Evolutionary conservation across 2,113 vertebrate species (phyloP), one percentile per base, ranked within the genome.

Genomic region (Circaetus gallicus): DNA sequence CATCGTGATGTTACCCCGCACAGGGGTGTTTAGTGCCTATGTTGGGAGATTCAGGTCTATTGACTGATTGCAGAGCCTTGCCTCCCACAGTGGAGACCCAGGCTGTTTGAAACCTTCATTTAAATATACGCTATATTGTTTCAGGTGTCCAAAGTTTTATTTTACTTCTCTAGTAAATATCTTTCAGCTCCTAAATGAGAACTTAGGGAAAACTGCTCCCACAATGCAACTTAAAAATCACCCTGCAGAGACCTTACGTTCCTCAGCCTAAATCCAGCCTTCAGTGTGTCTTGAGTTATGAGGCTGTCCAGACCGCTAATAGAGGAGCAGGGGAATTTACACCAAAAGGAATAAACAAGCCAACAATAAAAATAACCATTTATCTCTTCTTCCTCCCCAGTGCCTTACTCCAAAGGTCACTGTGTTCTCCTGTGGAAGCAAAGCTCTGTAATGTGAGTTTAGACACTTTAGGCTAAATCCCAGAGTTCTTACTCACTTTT

Each of bases 311-410:
- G 91, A 95, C 58, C 94, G 78, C 95, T 96, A 93, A 76, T 70
- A 95, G 82, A 95, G 65, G 45, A 96, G 52, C 86, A 88, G 63
- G 63, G 88, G 86, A 94, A 93, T 94, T 97, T 95, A 96, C 90
- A 97, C 94, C 58, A 2, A 95, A 95, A 97, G 89, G 89, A 90
- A 97, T 93, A 97, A 97, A 96, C 93, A 97, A 96, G 85, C 84
- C 91, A 97, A 97, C 88, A 97, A 96, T 93, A 95, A 95, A 93
- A 97, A 96, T 89, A 91, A 86, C 67, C 76, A 96, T 97, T 95
- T 97, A 95, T 97, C 96, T 97, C 90, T 77, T 94, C 83, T 89
- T 96, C 82, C 93, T 96, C 91, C 87, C 80, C 42, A 77, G 2
- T 58, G 88, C 66, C 88, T 92, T 87, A 86, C 61, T 96, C 65